Conservation (phyloP, 2,113 vertebrate species). For the Dipodomys stephensi region DNA sequence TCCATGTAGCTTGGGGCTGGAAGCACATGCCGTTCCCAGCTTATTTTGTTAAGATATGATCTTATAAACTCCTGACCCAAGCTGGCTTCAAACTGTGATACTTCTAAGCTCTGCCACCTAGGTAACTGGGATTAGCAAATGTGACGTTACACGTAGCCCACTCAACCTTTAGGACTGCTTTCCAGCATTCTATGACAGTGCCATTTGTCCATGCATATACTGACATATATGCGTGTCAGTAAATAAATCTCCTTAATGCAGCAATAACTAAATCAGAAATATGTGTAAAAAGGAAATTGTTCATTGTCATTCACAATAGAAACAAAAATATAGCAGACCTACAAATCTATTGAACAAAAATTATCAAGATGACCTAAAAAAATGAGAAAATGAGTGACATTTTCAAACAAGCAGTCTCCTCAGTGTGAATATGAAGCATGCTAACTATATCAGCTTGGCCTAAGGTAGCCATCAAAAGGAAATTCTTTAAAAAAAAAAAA, state of each 20-base stretch:
- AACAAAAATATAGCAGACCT: not conserved
- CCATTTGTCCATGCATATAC: not conserved
- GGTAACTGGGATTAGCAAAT: too few relatives aligned
- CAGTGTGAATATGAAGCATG: constrained; percentile 29
- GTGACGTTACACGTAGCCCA: too few relatives aligned
- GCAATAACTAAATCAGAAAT: not conserved
- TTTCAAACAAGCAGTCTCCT: constrained; percentile 13
- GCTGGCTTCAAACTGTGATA: too few relatives aligned
- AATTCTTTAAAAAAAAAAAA: not conserved
- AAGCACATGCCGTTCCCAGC: too few relatives aligned
- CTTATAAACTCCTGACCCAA: too few relatives aligned
- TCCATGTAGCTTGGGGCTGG: too few relatives aligned
- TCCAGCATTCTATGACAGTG: not conserved
- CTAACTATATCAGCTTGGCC: constrained; percentile 6
- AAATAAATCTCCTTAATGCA: not conserved
- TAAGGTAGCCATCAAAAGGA: not conserved
- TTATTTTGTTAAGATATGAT: too few relatives aligned
- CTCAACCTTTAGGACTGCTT: not conserved
- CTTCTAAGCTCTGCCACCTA: too few relatives aligned
- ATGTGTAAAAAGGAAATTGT: not conserved
- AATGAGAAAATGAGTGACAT: not conserved
- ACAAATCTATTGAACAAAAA: constrained; percentile 2
- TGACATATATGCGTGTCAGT: not conserved
- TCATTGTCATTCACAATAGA: not conserved
- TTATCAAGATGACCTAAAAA: constrained; percentile 29